phyloP scores from a whole-genome alignment of 2,797 vertebrate species.

The Paramormyrops hopkinsi region DNA sequence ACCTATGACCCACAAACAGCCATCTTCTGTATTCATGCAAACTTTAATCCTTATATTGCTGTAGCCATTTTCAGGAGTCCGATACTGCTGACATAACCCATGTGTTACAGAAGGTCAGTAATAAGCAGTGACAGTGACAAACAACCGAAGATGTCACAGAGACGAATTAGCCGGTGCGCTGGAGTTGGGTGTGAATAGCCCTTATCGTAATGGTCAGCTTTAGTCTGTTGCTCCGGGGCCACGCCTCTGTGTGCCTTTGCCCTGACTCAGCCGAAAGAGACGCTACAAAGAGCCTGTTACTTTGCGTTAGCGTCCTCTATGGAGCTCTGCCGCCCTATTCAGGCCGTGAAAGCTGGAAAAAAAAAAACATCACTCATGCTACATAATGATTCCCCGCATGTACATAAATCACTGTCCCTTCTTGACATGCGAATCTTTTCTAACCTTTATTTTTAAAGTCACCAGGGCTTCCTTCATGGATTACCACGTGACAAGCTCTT shows the following conservation, averaged over 20 bases:
- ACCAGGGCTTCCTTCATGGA: neutral
- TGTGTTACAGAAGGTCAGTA: neutral
- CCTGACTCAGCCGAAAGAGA: neutral
- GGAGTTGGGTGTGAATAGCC: neutral
- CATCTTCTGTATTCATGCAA: neutral
- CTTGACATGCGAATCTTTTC: neutral
- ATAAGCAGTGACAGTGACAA: neutral
- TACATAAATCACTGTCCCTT: neutral
- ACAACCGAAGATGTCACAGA: neutral
- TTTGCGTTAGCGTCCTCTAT: neutral
- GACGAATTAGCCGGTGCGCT: neutral
- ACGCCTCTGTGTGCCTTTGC: neutral
- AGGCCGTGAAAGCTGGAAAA: neutral
- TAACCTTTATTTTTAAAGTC: neutral
- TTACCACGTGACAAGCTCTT: slow-evolving; percentile 1
- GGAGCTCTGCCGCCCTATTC: neutral
- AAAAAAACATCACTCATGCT: neutral
- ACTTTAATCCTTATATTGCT: neutral
- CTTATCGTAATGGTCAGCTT: neutral
- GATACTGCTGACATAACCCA: neutral
- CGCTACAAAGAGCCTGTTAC: neutral
- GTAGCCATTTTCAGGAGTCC: neutral
- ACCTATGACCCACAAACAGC: neutral
- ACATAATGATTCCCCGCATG: slow-evolving; percentile 4
- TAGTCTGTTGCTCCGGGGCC: neutral